phyloP scores from a whole-genome alignment of 1,140 invertebrate genomes.

The Delia radicum region DNA sequence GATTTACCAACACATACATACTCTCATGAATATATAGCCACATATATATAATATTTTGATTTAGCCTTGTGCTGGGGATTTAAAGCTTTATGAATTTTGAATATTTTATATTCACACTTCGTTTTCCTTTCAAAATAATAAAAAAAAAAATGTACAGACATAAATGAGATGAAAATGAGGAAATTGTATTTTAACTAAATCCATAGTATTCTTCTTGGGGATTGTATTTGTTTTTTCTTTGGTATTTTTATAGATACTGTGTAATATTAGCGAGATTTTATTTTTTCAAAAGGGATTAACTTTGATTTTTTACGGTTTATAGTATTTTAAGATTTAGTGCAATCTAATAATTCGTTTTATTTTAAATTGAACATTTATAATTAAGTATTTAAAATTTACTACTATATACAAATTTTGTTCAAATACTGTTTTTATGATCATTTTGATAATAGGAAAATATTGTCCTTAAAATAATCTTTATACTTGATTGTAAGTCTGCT shows the following conservation, averaged over 20 bases:
- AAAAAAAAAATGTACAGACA: too few species aligned
- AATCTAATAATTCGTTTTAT: too few species aligned
- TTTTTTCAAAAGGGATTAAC: slow-evolving; percentile 4
- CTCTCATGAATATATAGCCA: background rate
- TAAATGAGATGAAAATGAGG: too few species aligned
- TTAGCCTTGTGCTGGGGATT: slow-evolving; percentile 4
- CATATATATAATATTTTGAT: too few species aligned
- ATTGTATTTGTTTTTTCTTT: background rate
- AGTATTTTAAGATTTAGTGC: background rate
- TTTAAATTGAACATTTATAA: background rate
- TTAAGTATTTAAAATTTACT: too few species aligned
- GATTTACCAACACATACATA: background rate
- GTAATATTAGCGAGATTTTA: background rate
- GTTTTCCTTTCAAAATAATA: too few species aligned
- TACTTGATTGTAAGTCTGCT: too few species aligned
- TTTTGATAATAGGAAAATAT: too few species aligned
- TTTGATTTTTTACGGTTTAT: slow-evolving; percentile 23
- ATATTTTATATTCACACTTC: slow-evolving; percentile 20
- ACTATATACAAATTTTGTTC: too few species aligned
- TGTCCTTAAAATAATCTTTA: too few species aligned
- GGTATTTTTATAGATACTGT: background rate
- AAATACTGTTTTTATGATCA: too few species aligned
- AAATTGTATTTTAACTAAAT: background rate
- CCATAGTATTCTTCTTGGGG: background rate
- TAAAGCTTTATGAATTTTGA: slow-evolving; percentile 22